Percentiles rank a stretch among this genome's conserved stretches.
These are phyloP conservation scores for Microhierax caerulescens DNA, from an alignment of 2,797 vertebrate genomes.

Conservation along the genomic window DNA sequence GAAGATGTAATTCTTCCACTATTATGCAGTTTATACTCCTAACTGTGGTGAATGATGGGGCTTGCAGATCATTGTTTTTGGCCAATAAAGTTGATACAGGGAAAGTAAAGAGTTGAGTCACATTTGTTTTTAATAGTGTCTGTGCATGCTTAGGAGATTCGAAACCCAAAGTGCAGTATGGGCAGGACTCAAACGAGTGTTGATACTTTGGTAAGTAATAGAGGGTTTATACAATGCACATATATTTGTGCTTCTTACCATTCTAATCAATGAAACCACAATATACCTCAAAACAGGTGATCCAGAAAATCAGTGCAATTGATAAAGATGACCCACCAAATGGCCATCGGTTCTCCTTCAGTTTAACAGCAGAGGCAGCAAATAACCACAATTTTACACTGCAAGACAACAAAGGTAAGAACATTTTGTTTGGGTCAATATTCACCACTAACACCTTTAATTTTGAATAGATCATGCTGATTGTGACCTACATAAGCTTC, in stretches of 20 bases:
- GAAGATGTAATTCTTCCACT: background rate
- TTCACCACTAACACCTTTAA: background rate
- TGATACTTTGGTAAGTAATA: background rate
- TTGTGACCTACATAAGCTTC: background rate
- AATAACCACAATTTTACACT: conserved; percentile 93
- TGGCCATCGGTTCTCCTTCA: conserved; percentile 91
- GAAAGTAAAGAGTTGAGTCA: background rate
- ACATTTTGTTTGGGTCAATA: background rate
- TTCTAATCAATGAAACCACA: background rate
- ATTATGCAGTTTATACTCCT: background rate
- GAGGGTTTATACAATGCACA: background rate
- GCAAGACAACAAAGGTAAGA: conserved; percentile 92
- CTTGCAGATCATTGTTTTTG: background rate
- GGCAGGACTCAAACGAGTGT: background rate
- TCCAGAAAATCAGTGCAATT: conserved; percentile 93
- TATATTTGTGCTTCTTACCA: background rate
- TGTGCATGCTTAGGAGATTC: background rate
- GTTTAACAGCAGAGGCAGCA: conserved; percentile 81
- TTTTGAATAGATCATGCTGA: background rate
- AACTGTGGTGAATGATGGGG: background rate
- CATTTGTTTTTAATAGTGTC: background rate
- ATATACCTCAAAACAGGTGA: conserved; percentile 78
- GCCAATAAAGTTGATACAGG: background rate
- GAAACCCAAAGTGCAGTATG: background rate
- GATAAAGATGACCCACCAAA: conserved; percentile 91